Evolutionary conservation across 35 echinoderm and acorn worm species (phyloP).

Genomic region (Amphiura filiformis): DNA sequence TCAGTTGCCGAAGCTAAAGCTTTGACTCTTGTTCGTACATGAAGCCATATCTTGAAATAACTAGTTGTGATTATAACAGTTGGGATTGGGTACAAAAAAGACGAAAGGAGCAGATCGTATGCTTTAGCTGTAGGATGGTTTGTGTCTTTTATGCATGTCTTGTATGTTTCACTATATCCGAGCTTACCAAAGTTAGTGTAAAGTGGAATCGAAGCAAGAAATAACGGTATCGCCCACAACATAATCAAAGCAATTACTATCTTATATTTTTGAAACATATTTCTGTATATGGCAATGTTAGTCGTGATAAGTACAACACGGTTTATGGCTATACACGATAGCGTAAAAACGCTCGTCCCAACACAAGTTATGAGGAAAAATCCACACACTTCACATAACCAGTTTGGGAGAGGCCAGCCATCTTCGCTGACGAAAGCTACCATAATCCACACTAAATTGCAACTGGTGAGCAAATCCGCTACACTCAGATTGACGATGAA

Average conservation of each 20-base stretch:
- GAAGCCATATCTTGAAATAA: conserved; percentile 3
- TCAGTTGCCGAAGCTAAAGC: not conserved
- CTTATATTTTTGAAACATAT: conserved; percentile 2
- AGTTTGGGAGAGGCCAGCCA: conserved; percentile 15
- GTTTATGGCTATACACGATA: conserved; percentile 58
- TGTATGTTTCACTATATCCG: conserved; percentile 49
- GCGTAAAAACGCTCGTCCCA: conserved; percentile 33
- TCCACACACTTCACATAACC: conserved; percentile 33
- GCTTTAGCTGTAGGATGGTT: not conserved
- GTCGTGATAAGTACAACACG: conserved; percentile 52
- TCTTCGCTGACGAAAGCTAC: conserved; percentile 23
- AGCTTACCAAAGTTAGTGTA: conserved; percentile 33
- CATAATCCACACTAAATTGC: conserved; percentile 5
- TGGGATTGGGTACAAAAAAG: conserved; percentile 3
- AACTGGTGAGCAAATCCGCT: conserved; percentile 50
- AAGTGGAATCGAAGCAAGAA: conserved; percentile 26
- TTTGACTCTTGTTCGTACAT: conserved; percentile 15
- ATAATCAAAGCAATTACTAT: conserved; percentile 21
- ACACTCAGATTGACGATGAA: conserved; percentile 48
- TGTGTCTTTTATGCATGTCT: conserved; percentile 6
- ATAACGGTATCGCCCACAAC: conserved; percentile 52
- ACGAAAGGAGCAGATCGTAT: conserved; percentile 15
- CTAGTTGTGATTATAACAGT: conserved; percentile 19
- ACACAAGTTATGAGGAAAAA: conserved; percentile 18
- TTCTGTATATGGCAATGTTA: conserved; percentile 12